Percentiles rank a stretch among this genome's conserved stretches.
Conservation (phyloP, 2,888 invertebrate species). For the Aspidiotus rigidus region DNA sequence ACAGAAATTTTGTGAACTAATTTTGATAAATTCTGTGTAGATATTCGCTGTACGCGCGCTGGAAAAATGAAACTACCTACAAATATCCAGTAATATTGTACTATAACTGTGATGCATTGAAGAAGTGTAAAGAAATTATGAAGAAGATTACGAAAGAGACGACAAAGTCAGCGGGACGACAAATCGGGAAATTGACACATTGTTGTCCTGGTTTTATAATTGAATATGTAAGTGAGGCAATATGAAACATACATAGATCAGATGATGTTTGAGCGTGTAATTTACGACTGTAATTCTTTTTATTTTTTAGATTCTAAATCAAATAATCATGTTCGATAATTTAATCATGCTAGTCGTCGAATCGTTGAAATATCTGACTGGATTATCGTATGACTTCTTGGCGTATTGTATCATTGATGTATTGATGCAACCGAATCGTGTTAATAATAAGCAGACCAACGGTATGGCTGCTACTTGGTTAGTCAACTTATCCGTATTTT, state of each 20-base stretch:
- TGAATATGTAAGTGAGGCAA: conserved; percentile 65
- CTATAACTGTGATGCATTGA: conserved; percentile 75
- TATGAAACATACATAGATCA: too few relatives aligned
- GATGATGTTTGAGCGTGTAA: neutral
- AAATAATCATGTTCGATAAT: conserved; percentile 90
- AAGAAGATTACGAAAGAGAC: conserved; percentile 97
- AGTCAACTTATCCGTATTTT: conserved; percentile 88
- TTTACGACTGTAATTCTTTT: conserved; percentile 40
- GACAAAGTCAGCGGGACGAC: conserved; percentile 89
- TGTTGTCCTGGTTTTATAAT: conserved; percentile 91
- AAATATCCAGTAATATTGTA: conserved; percentile 75
- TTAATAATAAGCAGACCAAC: conserved; percentile 74
- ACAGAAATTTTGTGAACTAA: neutral
- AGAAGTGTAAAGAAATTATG: conserved; percentile 91
- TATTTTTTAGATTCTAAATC: conserved; percentile 52
- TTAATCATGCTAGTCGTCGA: conserved; percentile 93
- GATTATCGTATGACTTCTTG: conserved; percentile 89
- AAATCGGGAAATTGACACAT: conserved; percentile 93
- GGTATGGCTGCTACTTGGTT: conserved; percentile 89
- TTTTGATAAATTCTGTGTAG: conserved; percentile 43
- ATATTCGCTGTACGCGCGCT: conserved; percentile 83
- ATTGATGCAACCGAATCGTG: conserved; percentile 59
- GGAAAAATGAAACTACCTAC: conserved; percentile 85
- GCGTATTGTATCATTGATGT: conserved; percentile 93
- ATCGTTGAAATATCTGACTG: conserved; percentile 89